Base-by-base conservation (phyloP, 2,113 vertebrate species). In the Dermatemys mawii region DNA sequence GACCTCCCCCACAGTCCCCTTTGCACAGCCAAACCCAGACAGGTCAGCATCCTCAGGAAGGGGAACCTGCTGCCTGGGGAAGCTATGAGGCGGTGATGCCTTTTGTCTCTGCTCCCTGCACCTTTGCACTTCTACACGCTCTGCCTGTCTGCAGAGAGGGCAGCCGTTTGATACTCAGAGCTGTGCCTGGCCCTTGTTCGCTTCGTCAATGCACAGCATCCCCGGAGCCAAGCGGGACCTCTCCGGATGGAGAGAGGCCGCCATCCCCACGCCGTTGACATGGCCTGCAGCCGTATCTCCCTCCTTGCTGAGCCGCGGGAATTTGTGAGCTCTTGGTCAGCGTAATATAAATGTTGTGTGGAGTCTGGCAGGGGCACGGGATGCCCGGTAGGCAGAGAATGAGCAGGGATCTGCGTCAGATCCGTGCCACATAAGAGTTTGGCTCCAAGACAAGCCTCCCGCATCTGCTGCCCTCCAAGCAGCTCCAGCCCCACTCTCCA, bases 391-490 rank as follows among this genome's bases (percentile, higher is more conserved):
- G 16, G 24, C 67, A 35, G 93, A 94, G 89, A 90, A 87, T 86
- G 95, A 97, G 96, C 96, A 95, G 96, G 57, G 63, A 86, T 90
- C 93, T 95, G 95, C 97, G 38, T 19, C 21, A 73, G 35, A 19
- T 32, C 60, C n/a, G 16, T n/a, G 32, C 32, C 29, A 17, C 4
- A 38, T 5, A 21, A 11, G 67, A 11, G 35, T 24, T 73, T 41
- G 67, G n/a, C 5, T 73, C 38, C 8, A 73, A 22, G 10, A 73
- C 17, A n/a, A 60, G 29, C 29, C 57, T 14, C 13, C 57, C 13
- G 12, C 13, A 14, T 60, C 29, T 29, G 29, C 27, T 60, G 57
- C 57, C 57, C 57, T 60, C 29, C 29, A 2, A 16, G 17, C 67
- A 73, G n/a, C 17, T 22, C 38, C 67, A 73, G 35, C 67, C 21